A percentile compares a stretch with the other conserved stretches of the same genome.
Evolutionary conservation across 1,140 invertebrate species (phyloP).

Genomic region (Formica selysi): DNA sequence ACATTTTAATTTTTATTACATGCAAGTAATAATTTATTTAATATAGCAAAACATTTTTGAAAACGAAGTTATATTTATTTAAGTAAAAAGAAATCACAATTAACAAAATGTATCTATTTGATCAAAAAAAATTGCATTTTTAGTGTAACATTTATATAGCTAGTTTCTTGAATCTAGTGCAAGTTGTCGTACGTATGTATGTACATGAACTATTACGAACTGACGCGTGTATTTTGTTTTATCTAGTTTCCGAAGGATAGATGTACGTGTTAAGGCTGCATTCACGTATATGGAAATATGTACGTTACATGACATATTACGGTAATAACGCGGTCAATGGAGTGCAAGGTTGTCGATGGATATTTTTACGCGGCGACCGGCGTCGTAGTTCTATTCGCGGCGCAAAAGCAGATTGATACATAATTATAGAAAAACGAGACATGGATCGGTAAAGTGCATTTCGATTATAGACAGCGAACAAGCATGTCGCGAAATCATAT

Average conservation of each 20-base stretch:
- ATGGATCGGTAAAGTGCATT: conserved; percentile 31
- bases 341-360: conserved; percentile 69
- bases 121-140: too few species aligned
- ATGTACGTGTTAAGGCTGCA: neutral
- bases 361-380: conserved; percentile 69
- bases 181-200: neutral
- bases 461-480: neutral
- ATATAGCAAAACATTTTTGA: too few species aligned
- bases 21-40: too few species aligned
- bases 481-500: neutral
- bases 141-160: neutral
- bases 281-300: conserved; percentile 30
- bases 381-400: conserved; percentile 73
- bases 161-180: conserved; percentile 12
- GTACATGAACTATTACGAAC: conserved; percentile 1
- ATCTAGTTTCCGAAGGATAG: conserved; percentile 46
- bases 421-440: conserved; percentile 59
- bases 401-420: conserved; percentile 27
- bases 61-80: too few species aligned
- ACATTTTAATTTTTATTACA: too few species aligned
- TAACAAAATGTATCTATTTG: too few species aligned
- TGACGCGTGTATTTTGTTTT: conserved; percentile 11
- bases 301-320: conserved; percentile 28
- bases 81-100: too few species aligned
- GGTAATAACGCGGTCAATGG: conserved; percentile 71